Base-by-base conservation (phyloP, 1,140 invertebrate genomes). In the Bathynomus jamesi region DNA sequence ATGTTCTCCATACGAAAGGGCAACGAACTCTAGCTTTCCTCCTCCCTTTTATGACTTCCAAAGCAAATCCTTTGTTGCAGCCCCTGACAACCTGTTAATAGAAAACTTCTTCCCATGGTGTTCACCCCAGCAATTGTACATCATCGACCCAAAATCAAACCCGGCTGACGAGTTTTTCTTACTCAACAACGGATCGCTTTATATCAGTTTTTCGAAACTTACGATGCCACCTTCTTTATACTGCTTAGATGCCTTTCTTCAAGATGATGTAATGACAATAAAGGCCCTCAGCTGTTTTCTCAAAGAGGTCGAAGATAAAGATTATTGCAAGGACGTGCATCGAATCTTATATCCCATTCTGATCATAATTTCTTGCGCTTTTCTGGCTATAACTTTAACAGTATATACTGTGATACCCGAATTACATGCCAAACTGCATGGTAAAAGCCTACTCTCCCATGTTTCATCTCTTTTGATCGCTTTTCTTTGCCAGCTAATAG, bases 371-470 rank as follows among this genome's bases (percentile, higher is more conserved):
- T 76, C 74, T 7, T 76, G 74, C 60, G 67, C 73, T 29, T 76
- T 76, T 63, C 60, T 76, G 64, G 53, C 62, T 30, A 70, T 76
- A 65, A 76, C 74, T 0, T 32, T 76, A 25, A 68, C 70, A 24
- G 71, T 76, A 28, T 76, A 73, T 60, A 68, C 71, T n/a, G 68
- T 68, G 28, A 67, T 76, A 30, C 74, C 74, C 4, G 74, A 76
- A 67, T 65, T 76, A 7, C 74, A 76, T 61, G 70, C 74, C 0
- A 73, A 72, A 65, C 62, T 76, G 5, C 71, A 72, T 60, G 74
- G 74, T 60, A 76, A 76, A 60, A 72, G 74, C 29, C 64, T 76
- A 0, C 63, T 76, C 24, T 73, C 74, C 3, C 74, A 76, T 61
- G 71, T 76, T 28, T 70, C 67, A 11, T 68, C 74, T 24, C 71